A percentile compares a stretch with the other conserved stretches of the same genome.
phyloP scores from a whole-genome alignment of 2,888 invertebrate species.

The Philonicus albiceps region DNA sequence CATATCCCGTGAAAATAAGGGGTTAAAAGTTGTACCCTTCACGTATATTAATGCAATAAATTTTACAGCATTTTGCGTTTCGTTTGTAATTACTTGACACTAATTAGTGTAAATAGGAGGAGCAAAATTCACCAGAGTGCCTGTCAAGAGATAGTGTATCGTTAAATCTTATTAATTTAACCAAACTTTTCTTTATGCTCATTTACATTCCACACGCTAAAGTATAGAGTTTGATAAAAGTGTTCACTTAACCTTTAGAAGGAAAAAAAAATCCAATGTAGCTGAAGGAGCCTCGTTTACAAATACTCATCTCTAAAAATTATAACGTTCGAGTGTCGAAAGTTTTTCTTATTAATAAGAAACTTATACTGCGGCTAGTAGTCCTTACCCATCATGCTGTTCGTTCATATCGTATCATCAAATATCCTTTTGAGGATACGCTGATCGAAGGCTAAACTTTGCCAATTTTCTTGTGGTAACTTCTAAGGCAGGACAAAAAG shows the following conservation, averaged over 20 bases:
- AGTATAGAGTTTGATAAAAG: not conserved
- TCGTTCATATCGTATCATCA: conserved; percentile 9
- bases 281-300: not conserved
- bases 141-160: no score
- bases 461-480: conserved; percentile 19
- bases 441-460: conserved; percentile 16
- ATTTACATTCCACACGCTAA: no score
- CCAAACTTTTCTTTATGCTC: no score
- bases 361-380: not conserved
- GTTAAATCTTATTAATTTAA: no score
- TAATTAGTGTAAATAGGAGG: no score
- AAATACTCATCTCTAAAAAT: not conserved
- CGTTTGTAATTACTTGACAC: no score
- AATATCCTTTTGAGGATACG: not conserved
- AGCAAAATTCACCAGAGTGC: no score
- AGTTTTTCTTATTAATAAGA: conserved; percentile 3
- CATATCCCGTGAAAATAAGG: no score
- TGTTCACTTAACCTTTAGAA: not conserved
- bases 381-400: not conserved
- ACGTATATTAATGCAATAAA: no score
- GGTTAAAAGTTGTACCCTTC: no score
- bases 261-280: not conserved
- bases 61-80: no score
- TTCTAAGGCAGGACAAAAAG: not conserved
- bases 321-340: not conserved